Conservation (phyloP, 2,797 vertebrate species). For the Onychomys leucogaster region DNA sequence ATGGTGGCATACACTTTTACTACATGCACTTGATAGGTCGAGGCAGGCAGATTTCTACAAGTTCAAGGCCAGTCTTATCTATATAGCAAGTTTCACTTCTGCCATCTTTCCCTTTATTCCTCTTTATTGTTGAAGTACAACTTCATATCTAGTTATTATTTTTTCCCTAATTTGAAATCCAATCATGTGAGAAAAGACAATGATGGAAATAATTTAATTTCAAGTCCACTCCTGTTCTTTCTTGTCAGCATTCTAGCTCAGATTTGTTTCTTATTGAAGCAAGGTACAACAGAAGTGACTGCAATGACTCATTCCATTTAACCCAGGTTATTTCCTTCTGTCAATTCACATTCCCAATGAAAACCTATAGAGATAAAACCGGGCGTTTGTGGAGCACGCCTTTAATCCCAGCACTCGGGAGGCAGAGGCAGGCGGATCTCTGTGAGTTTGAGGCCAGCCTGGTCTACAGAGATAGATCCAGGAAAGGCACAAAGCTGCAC, state of each 20-base stretch:
- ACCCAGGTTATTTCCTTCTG: not conserved
- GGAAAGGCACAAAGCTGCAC: no score
- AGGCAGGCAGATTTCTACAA: not conserved
- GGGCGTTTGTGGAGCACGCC: no score
- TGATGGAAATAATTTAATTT: not conserved
- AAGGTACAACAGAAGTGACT: not conserved
- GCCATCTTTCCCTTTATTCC: not conserved
- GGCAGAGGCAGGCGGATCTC: no score
- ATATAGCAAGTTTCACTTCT: not conserved
- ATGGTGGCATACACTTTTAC: not conserved
- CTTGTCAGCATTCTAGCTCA: not conserved
- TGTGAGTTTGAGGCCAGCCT: no score
- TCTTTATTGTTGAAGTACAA: not conserved
- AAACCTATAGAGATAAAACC: not conserved
- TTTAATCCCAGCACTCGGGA: no score
- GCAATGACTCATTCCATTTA: not conserved
- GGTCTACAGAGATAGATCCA: no score
- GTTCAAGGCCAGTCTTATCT: not conserved
- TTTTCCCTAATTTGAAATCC: not conserved
- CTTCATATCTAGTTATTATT: not conserved
- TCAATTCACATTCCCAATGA: not conserved
- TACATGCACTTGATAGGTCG: not conserved
- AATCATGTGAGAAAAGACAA: not conserved
- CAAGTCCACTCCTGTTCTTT: not conserved
- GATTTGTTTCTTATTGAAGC: constrained; percentile 49